These are phyloP conservation scores for Thinocorus orbignyianus DNA, from an alignment of 2,113 vertebrate genomes.

Conservation along the genomic window DNA sequence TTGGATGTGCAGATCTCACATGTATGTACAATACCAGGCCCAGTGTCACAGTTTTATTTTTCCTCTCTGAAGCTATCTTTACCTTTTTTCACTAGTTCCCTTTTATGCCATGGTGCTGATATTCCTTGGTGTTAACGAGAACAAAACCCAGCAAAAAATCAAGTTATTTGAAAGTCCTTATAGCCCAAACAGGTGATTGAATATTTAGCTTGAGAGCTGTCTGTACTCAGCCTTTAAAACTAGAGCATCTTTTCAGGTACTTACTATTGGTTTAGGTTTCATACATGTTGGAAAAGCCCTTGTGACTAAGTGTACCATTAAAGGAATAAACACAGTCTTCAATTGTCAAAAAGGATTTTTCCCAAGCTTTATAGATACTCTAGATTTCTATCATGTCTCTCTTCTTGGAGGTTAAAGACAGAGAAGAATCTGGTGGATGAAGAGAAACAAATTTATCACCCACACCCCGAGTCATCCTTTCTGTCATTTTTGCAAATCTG, in stretches of 20 bases:
- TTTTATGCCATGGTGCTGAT: neutral
- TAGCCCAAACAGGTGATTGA: neutral
- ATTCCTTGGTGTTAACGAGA: neutral
- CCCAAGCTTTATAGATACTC: neutral
- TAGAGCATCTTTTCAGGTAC: neutral
- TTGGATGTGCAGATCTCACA: neutral
- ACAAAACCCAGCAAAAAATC: neutral
- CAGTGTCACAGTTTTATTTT: neutral
- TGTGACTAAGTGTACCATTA: neutral
- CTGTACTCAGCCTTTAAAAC: neutral
- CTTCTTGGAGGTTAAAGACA: neutral
- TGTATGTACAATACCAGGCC: neutral
- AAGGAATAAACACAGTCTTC: neutral
- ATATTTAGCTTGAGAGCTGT: neutral
- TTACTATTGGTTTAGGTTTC: neutral
- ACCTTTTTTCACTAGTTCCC: neutral
- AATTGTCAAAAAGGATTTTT: neutral
- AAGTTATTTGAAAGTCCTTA: neutral
- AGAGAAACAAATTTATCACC: neutral
- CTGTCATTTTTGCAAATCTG: neutral
- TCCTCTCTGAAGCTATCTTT: neutral
- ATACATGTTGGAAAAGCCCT: neutral
- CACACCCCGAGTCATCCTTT: neutral
- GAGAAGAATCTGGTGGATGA: neutral
- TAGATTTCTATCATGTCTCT: neutral